Base-by-base conservation (phyloP, 2,888 invertebrate species). In the Deroplatys truncata region DNA sequence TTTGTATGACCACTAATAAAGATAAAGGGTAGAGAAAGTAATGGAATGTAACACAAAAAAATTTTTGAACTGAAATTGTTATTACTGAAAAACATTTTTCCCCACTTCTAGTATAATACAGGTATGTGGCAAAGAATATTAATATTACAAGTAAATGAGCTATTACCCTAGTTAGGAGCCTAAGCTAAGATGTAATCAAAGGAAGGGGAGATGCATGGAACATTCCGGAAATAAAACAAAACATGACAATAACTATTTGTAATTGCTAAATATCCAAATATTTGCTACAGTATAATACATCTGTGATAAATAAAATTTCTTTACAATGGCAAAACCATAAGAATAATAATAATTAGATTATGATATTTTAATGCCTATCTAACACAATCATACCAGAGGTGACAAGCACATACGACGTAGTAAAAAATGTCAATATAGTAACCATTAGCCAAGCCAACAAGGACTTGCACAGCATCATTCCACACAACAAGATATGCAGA, bases 251-350 rank as follows among this genome's bases (percentile, higher is more conserved):
- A 31, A 35, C 82, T 82, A 87, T 87, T 87, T 82, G 82, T 87
- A 83, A 87, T 87, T 87, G 35, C 83, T 87, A 83, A 87, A 72
- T 87, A 82, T 89, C 89, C 89, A 89, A 90, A 90, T 90, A 88
- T 88, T 89, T 84, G 88, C 89, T 90, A 89, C 89, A 90, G 84
- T 90, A 90, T 90, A 88, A 90, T 90, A 90, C 89, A 90, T 86
- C 88, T 84, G 85, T 88, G 89, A 90, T 88, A 90, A 90, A 90
- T 89, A 89, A 88, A 89, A 84, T 87, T 87, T 90, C 88, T 90
- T 90, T 89, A 90, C 90, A 90, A 90, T 86, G 88, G 88, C 88
- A 89, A 90, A 89, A 88, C 88, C 88, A 88, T 56, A 31, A 28
- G n/a, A 72, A 87, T 84, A 84, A 89, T 82, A 56, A 56, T 87